phyloP scores from a whole-genome alignment of 1,140 invertebrate genomes.

The Probaryconus sp. region DNA sequence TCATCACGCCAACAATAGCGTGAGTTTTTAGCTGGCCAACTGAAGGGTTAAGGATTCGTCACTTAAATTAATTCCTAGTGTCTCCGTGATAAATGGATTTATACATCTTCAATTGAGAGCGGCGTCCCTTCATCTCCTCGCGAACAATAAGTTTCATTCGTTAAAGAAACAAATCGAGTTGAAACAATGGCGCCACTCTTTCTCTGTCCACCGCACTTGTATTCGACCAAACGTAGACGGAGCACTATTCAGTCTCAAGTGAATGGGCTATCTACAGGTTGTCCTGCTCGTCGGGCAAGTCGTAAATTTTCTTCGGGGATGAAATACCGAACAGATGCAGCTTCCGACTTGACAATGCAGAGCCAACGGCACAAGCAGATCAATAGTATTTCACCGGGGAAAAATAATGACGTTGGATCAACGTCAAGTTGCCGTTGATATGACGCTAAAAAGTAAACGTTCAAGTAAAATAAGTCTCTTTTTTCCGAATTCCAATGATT shows the following conservation, averaged over 20 bases:
- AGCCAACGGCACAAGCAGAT: conserved; percentile 44
- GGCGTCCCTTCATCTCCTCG: conserved; percentile 23
- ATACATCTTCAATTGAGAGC: conserved; percentile 33
- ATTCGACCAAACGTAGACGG: conserved; percentile 38
- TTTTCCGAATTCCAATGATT: too few relatives aligned
- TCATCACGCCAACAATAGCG: conserved; percentile 5
- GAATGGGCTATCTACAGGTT: conserved; percentile 54
- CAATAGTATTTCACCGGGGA: too few relatives aligned
- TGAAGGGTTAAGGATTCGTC: conserved; percentile 17
- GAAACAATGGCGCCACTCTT: conserved; percentile 47
- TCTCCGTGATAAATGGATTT: conserved; percentile 29
- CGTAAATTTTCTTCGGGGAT: conserved; percentile 53
- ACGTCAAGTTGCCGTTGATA: too few relatives aligned
- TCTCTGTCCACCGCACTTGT: conserved; percentile 44
- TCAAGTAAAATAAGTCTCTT: too few relatives aligned
- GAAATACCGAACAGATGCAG: conserved; percentile 47
- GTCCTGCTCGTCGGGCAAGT: conserved; percentile 47
- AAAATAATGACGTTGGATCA: too few relatives aligned
- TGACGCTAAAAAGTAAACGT: too few relatives aligned
- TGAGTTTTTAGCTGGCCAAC: conserved; percentile 2
- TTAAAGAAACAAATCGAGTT: conserved; percentile 53
- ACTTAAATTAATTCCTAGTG: conserved; percentile 30
- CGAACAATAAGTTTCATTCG: conserved; percentile 50
- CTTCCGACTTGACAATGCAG: conserved; percentile 45
- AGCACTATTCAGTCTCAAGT: conserved; percentile 45